Evolutionary conservation across 2,888 invertebrate genomes (phyloP), one percentile per base, ranked within the genome.

Genomic region (Lagria hirta): DNA sequence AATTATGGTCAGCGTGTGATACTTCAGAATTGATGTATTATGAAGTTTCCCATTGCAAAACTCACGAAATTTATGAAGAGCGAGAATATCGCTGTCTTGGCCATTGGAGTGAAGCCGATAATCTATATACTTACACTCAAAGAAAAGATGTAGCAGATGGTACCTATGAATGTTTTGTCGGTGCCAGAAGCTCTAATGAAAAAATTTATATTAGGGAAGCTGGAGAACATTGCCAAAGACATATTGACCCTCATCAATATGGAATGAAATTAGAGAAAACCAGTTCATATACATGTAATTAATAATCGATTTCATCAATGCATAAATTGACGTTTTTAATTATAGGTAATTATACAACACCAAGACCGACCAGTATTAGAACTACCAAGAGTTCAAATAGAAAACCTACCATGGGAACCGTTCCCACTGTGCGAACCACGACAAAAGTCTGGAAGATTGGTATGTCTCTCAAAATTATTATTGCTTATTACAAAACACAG

Each of bases 151-250:
- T 78, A 28, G 73, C 73, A 11, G 73, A 73, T 1, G 73, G 73
- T 27, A 74, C 75, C 1, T 81, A 80, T 58, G 83, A 83, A 65
- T 83, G 83, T 60, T 83, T 83, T 61, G 82, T 82, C 13, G 82
- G 82, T 5, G 69, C 75, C 10, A 80, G 80, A 34, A 72, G 78
- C 7, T 73, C 75, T 11, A 75, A 78, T 20, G 75, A 76, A 22
- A 78, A 80, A 53, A 79, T 83, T 51, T 80, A 76, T 58, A 82
- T 83, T 43, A 80, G 78, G 58, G 83, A 83, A 70, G 82, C 83
- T 13, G 82, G 83, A 0, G 79, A 79, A 56, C 78, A 79, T 57
- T 83, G 83, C 57, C 76, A 78, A 52, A 70, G 82, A 47, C 73
- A 76, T 48, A 75, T 80, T 16, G 75, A 81, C 64, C 80, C 81